phyloP scores from a whole-genome alignment of 2,888 invertebrate species.

The Polietes domitor region DNA sequence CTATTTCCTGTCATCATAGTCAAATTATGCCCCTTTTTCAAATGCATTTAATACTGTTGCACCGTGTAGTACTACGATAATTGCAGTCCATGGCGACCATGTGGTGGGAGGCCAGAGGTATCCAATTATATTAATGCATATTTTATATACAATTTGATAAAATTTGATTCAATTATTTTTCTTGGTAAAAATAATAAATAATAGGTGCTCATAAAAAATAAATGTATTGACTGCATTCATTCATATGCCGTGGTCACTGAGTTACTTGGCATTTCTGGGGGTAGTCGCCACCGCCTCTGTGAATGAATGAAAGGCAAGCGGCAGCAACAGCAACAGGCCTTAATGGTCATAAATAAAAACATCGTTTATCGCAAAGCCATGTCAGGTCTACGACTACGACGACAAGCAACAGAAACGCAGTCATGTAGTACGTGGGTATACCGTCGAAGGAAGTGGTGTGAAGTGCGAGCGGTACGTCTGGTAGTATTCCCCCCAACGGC shows the following conservation, averaged over 20 bases:
- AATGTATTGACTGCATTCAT: not conserved
- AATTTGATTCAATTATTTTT: not conserved
- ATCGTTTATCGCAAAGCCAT: constrained; percentile 44
- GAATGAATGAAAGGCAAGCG: no score
- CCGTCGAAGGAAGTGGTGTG: not conserved
- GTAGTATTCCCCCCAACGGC: not conserved
- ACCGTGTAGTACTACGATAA: no score
- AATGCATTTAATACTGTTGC: no score
- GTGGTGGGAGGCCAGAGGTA: not conserved
- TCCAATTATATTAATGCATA: constrained; percentile 5
- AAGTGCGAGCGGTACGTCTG: constrained; percentile 4
- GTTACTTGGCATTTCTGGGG: not conserved
- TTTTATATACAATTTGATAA: constrained; percentile 1
- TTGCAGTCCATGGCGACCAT: not conserved
- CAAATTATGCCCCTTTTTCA: no score
- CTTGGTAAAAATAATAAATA: not conserved
- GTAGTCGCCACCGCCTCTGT: not conserved
- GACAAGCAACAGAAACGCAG: not conserved
- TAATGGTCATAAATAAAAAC: constrained; percentile 49
- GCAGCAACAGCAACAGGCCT: constrained; percentile 41
- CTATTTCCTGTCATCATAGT: no score
- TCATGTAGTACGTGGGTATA: not conserved
- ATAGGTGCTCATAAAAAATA: constrained; percentile 2
- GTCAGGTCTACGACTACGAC: constrained; percentile 43
- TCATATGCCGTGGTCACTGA: not conserved